A percentile compares a stretch with the other conserved stretches of the same genome.
Conservation (phyloP, 2,888 invertebrate species). For the Leptinotarsa juncta region DNA sequence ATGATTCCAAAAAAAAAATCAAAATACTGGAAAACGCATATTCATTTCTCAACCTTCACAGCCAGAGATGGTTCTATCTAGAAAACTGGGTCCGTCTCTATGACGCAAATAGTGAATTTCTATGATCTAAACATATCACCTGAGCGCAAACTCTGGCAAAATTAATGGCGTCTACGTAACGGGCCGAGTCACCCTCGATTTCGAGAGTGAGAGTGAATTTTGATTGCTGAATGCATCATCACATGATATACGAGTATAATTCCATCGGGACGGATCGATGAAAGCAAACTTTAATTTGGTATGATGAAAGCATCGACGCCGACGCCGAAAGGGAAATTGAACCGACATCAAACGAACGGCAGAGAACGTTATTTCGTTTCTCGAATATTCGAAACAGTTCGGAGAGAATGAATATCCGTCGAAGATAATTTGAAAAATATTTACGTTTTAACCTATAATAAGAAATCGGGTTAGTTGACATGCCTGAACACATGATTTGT, state of each 20-base stretch:
- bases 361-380: background rate
- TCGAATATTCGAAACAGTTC: background rate
- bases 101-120: too few species aligned
- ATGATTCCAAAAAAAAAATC: too few species aligned
- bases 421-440: background rate
- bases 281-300: conserved; percentile 9
- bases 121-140: background rate
- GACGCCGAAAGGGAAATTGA: conserved; percentile 1
- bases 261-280: conserved; percentile 5
- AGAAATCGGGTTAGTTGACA: too few species aligned
- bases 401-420: background rate
- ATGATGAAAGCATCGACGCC: conserved; percentile 1
- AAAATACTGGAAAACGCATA: too few species aligned
- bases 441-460: background rate
- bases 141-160: background rate
- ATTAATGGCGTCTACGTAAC: background rate
- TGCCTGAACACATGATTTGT: too few species aligned
- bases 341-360: conserved; percentile 1
- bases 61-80: too few species aligned
- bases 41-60: too few species aligned
- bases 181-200: background rate
- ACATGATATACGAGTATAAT: background rate
- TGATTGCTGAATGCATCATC: background rate
- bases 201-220: background rate
- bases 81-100: too few species aligned